Evolutionary conservation across 2,113 vertebrate genomes (phyloP), one percentile per base, ranked within the genome.

Genomic region (Xiphophorus maculatus): DNA sequence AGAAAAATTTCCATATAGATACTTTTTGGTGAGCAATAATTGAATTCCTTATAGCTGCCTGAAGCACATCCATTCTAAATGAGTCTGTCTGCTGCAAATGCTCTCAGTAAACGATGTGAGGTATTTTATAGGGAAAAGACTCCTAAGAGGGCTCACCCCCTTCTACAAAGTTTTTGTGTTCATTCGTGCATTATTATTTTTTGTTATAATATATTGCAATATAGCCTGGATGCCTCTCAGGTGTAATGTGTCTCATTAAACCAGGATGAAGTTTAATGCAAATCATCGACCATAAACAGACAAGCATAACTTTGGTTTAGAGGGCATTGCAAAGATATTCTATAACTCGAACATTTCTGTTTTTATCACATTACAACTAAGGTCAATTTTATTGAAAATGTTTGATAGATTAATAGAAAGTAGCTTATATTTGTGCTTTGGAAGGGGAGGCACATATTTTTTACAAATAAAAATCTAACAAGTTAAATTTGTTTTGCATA

Each of bases 51-150:
- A 80, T 73, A 84, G 75, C 76, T 30, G 88, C 89, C 87, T 84
- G 79, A 73, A 90, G 87, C 90, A 82, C 74, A 87, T 88, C 67
- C 83, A 90, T 89, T 88, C 83, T 60, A 86, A 89, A 91, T 88
- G 61, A 87, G 83, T 70, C 66, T 70, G 66, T 66, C 84, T 82
- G 66, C 67, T 64, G 72, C 79, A 87, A 80, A 82, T 81, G 81
- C 80, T 89, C 68, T 68, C 19, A 0, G 76, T 87, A 83, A 85
- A 73, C 82, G 80, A 89, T 90, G 88, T 77, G 80, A 66, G 76
- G 69, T 80, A 81, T 87, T 86, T 82, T 79, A 63, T 66, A 51
- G 73, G 40, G 71, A 81, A 89, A 66, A 72, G 33, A 84, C 71
- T 83, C 82, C 79, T 78, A 67, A 63, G 84, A 81, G 87, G 73